phyloP scores from a whole-genome alignment of 2,888 invertebrate species.

The Tanytarsus gracilentus region DNA sequence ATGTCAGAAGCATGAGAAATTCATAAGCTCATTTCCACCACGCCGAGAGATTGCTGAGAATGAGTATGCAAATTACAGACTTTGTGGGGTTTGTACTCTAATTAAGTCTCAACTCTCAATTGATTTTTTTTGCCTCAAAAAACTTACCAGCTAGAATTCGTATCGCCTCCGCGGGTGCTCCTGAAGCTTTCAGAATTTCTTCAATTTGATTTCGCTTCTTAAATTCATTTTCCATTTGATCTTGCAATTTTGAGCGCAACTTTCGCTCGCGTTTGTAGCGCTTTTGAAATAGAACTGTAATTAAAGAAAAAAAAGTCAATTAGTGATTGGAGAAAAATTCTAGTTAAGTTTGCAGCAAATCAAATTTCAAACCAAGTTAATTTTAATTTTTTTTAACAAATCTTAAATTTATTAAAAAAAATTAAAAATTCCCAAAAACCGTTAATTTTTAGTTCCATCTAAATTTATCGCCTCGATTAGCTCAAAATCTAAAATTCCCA shows the following conservation, averaged over 20 bases:
- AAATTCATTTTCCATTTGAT: slow-evolving; percentile 71
- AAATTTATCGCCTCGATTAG: too few species aligned
- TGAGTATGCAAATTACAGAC: slow-evolving; percentile 15
- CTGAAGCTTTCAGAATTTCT: slow-evolving; percentile 68
- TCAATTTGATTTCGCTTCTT: slow-evolving; percentile 72
- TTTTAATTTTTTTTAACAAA: too few species aligned
- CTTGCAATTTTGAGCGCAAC: slow-evolving; percentile 71
- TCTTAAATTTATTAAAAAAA: too few species aligned
- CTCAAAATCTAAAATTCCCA: too few species aligned
- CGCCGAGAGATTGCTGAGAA: background rate
- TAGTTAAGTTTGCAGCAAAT: too few species aligned
- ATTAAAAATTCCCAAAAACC: too few species aligned
- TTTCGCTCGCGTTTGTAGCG: slow-evolving; percentile 81
- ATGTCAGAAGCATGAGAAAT: slow-evolving; percentile 28
- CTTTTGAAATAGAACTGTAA: slow-evolving; percentile 80
- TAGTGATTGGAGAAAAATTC: background rate
- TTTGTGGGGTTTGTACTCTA: too few species aligned
- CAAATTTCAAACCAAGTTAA: too few species aligned
- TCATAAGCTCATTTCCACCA: slow-evolving; percentile 1
- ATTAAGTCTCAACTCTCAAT: slow-evolving; percentile 1
- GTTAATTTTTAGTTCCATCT: too few species aligned
- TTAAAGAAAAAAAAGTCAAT: slow-evolving; percentile 11
- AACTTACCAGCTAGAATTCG: slow-evolving; percentile 67
- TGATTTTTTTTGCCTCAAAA: background rate
- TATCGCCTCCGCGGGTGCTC: slow-evolving; percentile 65